Conservation (phyloP, 2,888 invertebrate species). For the Diachrysia chrysitis region DNA sequence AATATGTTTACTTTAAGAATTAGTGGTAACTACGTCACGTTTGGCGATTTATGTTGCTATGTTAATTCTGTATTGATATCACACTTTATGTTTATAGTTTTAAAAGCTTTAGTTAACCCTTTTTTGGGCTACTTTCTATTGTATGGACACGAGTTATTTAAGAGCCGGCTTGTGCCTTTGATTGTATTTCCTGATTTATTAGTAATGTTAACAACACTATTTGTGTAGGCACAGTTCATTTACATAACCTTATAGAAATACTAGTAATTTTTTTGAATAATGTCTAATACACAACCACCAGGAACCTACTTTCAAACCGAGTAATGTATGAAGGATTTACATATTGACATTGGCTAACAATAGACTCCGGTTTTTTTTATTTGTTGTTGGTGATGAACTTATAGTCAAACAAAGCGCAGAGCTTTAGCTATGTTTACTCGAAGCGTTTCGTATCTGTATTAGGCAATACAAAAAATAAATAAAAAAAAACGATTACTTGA, state of each 20-base stretch:
- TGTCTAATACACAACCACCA: background rate
- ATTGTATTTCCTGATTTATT: constrained; percentile 16
- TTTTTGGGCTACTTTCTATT: constrained; percentile 43
- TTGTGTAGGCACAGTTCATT: background rate
- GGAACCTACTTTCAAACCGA: background rate
- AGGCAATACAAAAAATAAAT: no score
- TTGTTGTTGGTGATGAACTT: no score
- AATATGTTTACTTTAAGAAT: constrained; percentile 88
- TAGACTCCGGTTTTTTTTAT: no score
- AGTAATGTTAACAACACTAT: constrained; percentile 3
- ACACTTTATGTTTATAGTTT: constrained; percentile 66
- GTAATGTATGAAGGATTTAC: background rate
- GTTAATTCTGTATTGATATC: constrained; percentile 80
- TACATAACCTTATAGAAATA: background rate
- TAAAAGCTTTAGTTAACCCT: constrained; percentile 52
- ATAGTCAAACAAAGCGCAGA: no score
- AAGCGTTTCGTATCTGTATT: no score
- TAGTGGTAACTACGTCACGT: constrained; percentile 80
- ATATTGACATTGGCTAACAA: no score
- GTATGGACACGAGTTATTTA: constrained; percentile 40
- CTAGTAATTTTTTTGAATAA: background rate
- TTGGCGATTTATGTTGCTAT: constrained; percentile 78
- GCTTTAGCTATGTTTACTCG: no score
- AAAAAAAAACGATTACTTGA: no score
- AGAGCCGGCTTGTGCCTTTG: constrained; percentile 31